Percentiles rank a stretch among this genome's conserved stretches.
Conservation (phyloP, 2,888 invertebrate species). For the Glaucopsyche alexis region DNA sequence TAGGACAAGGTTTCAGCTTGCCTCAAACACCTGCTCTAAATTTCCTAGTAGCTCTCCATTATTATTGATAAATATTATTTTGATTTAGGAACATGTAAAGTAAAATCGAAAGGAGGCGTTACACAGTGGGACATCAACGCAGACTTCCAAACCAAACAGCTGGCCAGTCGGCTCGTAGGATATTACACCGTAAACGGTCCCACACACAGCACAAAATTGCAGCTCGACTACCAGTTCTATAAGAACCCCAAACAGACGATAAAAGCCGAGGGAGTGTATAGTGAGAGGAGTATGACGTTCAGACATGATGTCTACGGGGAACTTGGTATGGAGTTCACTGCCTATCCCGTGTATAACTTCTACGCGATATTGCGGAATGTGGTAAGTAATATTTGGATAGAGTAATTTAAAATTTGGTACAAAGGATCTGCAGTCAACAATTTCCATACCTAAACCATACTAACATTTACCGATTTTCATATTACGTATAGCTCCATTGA, state of each 20-base stretch:
- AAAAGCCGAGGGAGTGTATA: constrained; percentile 68
- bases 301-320: constrained; percentile 82
- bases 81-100: constrained; percentile 57
- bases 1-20: too few relatives aligned
- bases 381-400: constrained; percentile 62
- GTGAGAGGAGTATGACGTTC: constrained; percentile 79
- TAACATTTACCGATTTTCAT: too few relatives aligned
- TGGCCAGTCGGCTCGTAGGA: constrained; percentile 86
- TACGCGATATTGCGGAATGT: constrained; percentile 82
- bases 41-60: too few relatives aligned
- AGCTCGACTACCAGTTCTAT: constrained; percentile 84
- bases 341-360: constrained; percentile 87
- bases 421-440: too few relatives aligned
- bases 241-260: constrained; percentile 78
- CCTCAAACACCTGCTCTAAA: too few relatives aligned
- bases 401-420: background rate
- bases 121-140: constrained; percentile 88
- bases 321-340: constrained; percentile 85
- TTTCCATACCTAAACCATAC: too few relatives aligned
- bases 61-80: too few relatives aligned
- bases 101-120: constrained; percentile 78
- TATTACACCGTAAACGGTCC: constrained; percentile 82
- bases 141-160: constrained; percentile 88
- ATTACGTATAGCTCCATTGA: too few relatives aligned
- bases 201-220: constrained; percentile 79